Percentiles rank a stretch among this genome's conserved stretches.
These are phyloP conservation scores for Eufriesea mexicana DNA, from an alignment of 1,140 invertebrate species.

Conservation along the genomic window DNA sequence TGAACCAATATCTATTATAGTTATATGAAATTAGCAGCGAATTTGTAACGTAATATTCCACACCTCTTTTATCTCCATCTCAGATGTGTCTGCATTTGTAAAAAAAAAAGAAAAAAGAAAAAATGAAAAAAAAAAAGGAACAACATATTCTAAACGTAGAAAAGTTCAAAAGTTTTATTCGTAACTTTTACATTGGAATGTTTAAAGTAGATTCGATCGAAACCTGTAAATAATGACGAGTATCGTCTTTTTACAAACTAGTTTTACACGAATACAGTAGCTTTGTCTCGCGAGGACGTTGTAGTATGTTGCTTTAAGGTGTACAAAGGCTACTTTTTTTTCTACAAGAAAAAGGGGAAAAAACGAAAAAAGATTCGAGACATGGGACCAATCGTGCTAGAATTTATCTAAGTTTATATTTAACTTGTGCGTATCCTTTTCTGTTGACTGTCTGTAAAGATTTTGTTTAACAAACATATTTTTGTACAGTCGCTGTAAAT, in stretches of 20 bases:
- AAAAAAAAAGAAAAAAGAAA: no score
- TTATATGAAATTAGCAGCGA: not conserved
- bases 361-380: conserved; percentile 25
- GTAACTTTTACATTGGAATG: not conserved
- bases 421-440: conserved; percentile 36
- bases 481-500: conserved; percentile 56
- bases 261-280: conserved; percentile 32
- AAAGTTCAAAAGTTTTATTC: not conserved
- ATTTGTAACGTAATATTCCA: not conserved
- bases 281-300: not conserved
- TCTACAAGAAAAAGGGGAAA: conserved; percentile 12
- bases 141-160: conserved; percentile 18
- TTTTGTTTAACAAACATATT: conserved; percentile 20
- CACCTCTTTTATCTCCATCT: conserved; percentile 2
- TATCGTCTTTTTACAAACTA: conserved; percentile 30
- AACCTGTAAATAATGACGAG: not conserved
- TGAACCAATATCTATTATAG: not conserved
- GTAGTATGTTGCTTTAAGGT: conserved; percentile 39
- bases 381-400: conserved; percentile 60
- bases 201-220: not conserved
- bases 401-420: conserved; percentile 34
- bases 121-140: no score
- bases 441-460: conserved; percentile 25
- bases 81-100: not conserved
- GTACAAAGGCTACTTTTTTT: conserved; percentile 53